Evolutionary conservation across 1,140 invertebrate genomes (phyloP).

Genomic region (Eriosoma lanigerum): DNA sequence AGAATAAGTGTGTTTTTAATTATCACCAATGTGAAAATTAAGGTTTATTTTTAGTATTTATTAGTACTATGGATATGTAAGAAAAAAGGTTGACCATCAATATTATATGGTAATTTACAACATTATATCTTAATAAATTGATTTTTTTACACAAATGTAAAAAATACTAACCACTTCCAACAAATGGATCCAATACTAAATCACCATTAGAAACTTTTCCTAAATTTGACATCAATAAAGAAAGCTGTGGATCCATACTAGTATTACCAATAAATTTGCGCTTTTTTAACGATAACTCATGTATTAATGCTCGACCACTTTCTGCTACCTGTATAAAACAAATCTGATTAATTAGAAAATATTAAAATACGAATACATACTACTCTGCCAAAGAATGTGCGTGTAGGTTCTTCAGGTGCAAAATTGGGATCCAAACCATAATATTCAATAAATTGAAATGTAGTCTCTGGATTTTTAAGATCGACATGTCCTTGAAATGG

Average conservation of each 20-base stretch:
- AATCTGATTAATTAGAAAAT: slow-evolving; percentile 5
- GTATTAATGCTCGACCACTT: slow-evolving; percentile 78
- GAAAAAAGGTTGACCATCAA: too few species aligned
- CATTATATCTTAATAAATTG: too few species aligned
- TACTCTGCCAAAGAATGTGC: slow-evolving; percentile 82
- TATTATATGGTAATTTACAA: too few species aligned
- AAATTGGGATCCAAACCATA: slow-evolving; percentile 77
- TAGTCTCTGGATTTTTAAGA: slow-evolving; percentile 79
- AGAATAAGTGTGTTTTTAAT: too few species aligned
- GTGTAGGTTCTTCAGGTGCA: slow-evolving; percentile 71
- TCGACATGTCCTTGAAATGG: slow-evolving; percentile 78
- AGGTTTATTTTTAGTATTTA: too few species aligned
- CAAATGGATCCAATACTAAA: slow-evolving; percentile 90
- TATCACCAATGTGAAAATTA: too few species aligned
- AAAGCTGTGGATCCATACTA: slow-evolving; percentile 92
- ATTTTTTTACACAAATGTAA: not conserved
- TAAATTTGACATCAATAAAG: slow-evolving; percentile 92
- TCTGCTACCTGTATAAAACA: slow-evolving; percentile 67
- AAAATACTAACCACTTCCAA: slow-evolving; percentile 72
- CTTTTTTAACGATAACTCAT: slow-evolving; percentile 79
- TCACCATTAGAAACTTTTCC: slow-evolving; percentile 73
- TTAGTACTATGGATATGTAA: too few species aligned
- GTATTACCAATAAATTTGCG: slow-evolving; percentile 96
- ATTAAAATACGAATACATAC: slow-evolving; percentile 61
- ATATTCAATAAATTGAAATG: slow-evolving; percentile 81